These are phyloP conservation scores for Podargus strigoides DNA, from an alignment of 2,797 vertebrate genomes.

Conservation along the genomic window DNA sequence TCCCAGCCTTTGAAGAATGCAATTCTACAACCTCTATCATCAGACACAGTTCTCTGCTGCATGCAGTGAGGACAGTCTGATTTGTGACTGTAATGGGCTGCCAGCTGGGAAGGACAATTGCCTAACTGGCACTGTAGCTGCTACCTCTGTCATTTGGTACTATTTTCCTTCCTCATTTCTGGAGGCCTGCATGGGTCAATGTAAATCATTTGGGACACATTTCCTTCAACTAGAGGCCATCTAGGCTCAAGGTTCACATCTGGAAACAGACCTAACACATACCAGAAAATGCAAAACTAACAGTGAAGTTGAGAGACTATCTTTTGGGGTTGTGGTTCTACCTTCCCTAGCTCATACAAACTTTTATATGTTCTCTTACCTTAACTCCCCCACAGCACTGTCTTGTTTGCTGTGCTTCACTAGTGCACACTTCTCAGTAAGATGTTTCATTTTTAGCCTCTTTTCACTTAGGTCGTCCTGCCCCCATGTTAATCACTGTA, in stretches of 20 bases:
- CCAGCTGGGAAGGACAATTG: neutral
- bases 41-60: neutral
- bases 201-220: neutral
- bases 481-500: neutral
- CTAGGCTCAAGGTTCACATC: neutral
- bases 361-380: neutral
- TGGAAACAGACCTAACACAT: neutral
- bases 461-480: neutral
- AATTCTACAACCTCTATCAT: neutral
- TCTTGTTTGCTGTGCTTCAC: neutral
- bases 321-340: neutral
- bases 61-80: rapidly evolving
- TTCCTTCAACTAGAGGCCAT: neutral
- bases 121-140: neutral
- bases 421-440: neutral
- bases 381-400: neutral
- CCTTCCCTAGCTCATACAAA: neutral
- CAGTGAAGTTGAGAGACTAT: neutral
- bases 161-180: neutral
- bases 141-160: neutral
- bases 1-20: neutral
- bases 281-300: neutral
- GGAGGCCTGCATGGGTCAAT: neutral
- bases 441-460: neutral
- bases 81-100: neutral